These are phyloP conservation scores for Acleris literana DNA, from an alignment of 2,888 invertebrate genomes.

Conservation along the genomic window DNA sequence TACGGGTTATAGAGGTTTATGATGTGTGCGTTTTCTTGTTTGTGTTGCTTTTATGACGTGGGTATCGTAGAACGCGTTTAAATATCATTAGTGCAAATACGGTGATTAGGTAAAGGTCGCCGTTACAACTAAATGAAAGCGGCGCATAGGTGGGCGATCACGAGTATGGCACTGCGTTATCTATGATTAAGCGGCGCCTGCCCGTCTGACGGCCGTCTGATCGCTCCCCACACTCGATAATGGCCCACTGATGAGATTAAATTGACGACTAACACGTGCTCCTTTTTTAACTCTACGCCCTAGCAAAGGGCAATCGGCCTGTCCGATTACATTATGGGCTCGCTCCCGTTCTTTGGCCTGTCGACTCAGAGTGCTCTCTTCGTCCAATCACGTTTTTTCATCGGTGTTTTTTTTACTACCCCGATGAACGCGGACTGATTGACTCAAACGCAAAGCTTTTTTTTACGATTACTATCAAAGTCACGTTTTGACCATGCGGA, in stretches of 20 bases:
- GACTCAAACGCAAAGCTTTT: slow-evolving; percentile 6
- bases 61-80: too few species aligned
- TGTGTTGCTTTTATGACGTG: too few species aligned
- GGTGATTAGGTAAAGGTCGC: slow-evolving; percentile 78
- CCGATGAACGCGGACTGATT: slow-evolving; percentile 11
- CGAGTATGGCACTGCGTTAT: slow-evolving; percentile 72
- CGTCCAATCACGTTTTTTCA: slow-evolving; percentile 17
- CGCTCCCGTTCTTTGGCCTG: slow-evolving; percentile 21
- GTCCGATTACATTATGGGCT: slow-evolving; percentile 12
- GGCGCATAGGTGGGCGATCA: slow-evolving; percentile 71
- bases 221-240: slow-evolving; percentile 73
- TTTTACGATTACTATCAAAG: slow-evolving; percentile 26
- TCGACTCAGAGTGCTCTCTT: slow-evolving; percentile 1
- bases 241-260: slow-evolving; percentile 72
- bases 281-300: slow-evolving; percentile 47
- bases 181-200: slow-evolving; percentile 81
- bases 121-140: slow-evolving; percentile 68
- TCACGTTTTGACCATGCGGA: slow-evolving; percentile 24
- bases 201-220: slow-evolving; percentile 77
- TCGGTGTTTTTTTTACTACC: slow-evolving; percentile 13
- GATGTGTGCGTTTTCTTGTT: too few species aligned
- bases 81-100: slow-evolving; percentile 19
- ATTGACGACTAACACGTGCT: slow-evolving; percentile 61
- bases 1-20: too few species aligned
- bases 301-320: slow-evolving; percentile 12